Conservation (phyloP, 1,140 invertebrate genomes). For the Solen grandis region DNA sequence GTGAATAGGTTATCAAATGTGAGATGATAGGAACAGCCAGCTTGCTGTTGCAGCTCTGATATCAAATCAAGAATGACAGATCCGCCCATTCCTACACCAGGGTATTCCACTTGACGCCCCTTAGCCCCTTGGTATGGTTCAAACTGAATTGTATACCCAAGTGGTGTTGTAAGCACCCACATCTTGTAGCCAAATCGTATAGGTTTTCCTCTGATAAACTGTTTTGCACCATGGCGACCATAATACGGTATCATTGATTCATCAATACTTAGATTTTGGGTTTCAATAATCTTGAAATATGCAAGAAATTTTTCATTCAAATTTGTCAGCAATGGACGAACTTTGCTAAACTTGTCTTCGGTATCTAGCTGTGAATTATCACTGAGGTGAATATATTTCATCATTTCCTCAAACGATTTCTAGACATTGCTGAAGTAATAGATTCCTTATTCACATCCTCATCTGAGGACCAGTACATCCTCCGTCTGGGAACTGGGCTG, state of each 20-base stretch:
- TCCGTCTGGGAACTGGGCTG: slow-evolving; percentile 40
- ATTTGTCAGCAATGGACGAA: slow-evolving; percentile 25
- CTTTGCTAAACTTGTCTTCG: slow-evolving; percentile 41
- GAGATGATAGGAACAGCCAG: slow-evolving; percentile 27
- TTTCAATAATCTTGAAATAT: neutral
- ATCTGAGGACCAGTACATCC: slow-evolving; percentile 48
- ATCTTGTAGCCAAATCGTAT: slow-evolving; percentile 38
- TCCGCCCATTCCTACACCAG: slow-evolving; percentile 38
- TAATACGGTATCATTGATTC: slow-evolving; percentile 13
- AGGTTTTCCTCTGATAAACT: slow-evolving; percentile 30
- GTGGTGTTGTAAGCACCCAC: slow-evolving; percentile 50
- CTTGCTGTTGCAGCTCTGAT: slow-evolving; percentile 42
- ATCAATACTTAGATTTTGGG: slow-evolving; percentile 2
- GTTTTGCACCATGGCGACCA: neutral
- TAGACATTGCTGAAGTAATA: slow-evolving; percentile 26
- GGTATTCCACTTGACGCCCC: slow-evolving; percentile 24
- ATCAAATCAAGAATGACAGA: slow-evolving; percentile 49
- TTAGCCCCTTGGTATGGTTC: slow-evolving; percentile 56
- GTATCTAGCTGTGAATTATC: slow-evolving; percentile 40
- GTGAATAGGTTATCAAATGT: slow-evolving; percentile 56
- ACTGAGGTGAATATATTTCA: slow-evolving; percentile 36
- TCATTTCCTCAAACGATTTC: slow-evolving; percentile 41
- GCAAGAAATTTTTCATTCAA: slow-evolving; percentile 42
- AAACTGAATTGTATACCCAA: slow-evolving; percentile 51
- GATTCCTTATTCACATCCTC: slow-evolving; percentile 31